Evolutionary conservation across 2,888 invertebrate species (phyloP).

Genomic region (Tridacna crocea): DNA sequence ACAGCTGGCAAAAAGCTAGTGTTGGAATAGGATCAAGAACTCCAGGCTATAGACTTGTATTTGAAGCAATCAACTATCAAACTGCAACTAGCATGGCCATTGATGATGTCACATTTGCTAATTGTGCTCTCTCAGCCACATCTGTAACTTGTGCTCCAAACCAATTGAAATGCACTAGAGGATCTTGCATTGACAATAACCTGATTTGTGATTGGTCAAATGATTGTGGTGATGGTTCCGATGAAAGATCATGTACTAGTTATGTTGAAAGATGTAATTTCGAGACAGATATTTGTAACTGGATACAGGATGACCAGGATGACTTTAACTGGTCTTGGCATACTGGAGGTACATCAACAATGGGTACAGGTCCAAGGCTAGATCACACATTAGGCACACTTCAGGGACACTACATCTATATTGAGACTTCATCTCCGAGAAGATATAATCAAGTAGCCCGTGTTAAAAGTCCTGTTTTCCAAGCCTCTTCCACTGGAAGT

Average conservation of each 20-base stretch:
- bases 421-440: conserved; percentile 73
- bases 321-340: conserved; percentile 79
- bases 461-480: conserved; percentile 74
- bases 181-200: conserved; percentile 73
- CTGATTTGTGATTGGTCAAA: conserved; percentile 78
- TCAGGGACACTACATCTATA: conserved; percentile 79
- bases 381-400: conserved; percentile 76
- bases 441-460: conserved; percentile 71
- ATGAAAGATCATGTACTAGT: conserved; percentile 73
- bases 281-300: conserved; percentile 78
- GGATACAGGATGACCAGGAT: conserved; percentile 76
- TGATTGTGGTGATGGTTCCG: conserved; percentile 80
- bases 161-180: conserved; percentile 73
- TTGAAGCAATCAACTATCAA: conserved; percentile 70
- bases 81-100: conserved; percentile 74
- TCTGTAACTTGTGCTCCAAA: conserved; percentile 67
- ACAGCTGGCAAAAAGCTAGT: conserved; percentile 73
- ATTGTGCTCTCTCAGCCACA: conserved; percentile 63
- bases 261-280: conserved; percentile 78
- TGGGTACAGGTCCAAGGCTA: conserved; percentile 75
- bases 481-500: conserved; percentile 53
- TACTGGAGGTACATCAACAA: conserved; percentile 71
- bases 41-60: conserved; percentile 75
- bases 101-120: conserved; percentile 78
- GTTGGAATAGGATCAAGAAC: conserved; percentile 71